These are phyloP conservation scores for Alentia gelatinosa DNA, from an alignment of 2,888 invertebrate genomes.

Conservation along the genomic window DNA sequence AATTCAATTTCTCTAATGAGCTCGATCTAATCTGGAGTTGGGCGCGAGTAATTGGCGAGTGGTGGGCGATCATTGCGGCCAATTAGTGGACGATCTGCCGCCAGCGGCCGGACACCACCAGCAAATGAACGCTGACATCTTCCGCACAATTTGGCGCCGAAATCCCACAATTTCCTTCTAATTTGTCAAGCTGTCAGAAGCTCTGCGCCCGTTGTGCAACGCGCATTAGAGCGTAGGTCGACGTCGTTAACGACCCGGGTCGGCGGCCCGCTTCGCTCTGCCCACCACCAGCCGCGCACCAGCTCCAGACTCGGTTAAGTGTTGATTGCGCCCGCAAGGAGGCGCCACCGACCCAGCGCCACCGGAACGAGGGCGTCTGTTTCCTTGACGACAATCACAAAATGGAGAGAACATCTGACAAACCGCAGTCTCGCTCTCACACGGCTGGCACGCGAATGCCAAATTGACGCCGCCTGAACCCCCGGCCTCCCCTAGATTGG, in stretches of 20 bases:
- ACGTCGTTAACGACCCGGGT: background rate
- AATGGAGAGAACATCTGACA: constrained; percentile 28
- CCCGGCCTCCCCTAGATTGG: background rate
- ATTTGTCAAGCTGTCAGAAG: constrained; percentile 57
- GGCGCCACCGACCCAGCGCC: background rate
- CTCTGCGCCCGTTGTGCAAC: background rate
- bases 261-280: too few species aligned
- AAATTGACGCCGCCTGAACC: constrained; percentile 3
- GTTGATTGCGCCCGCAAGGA: background rate
- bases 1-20: constrained; percentile 43
- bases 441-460: constrained; percentile 1
- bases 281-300: too few species aligned
- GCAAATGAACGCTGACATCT: constrained; percentile 41
- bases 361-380: background rate
- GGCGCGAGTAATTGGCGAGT: constrained; percentile 31
- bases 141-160: constrained; percentile 50
- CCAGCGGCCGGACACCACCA: background rate
- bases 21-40: constrained; percentile 42
- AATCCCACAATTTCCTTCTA: constrained; percentile 53
- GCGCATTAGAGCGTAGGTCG: background rate
- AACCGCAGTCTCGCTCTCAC: background rate
- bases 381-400: constrained; percentile 10
- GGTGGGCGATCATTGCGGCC: constrained; percentile 4
- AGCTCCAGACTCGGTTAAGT: too few species aligned
- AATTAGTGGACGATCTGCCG: background rate